Evolutionary conservation across 2,797 vertebrate species (phyloP), one percentile per base, ranked within the genome.

Genomic region (Pipistrellus pygmaeus): DNA sequence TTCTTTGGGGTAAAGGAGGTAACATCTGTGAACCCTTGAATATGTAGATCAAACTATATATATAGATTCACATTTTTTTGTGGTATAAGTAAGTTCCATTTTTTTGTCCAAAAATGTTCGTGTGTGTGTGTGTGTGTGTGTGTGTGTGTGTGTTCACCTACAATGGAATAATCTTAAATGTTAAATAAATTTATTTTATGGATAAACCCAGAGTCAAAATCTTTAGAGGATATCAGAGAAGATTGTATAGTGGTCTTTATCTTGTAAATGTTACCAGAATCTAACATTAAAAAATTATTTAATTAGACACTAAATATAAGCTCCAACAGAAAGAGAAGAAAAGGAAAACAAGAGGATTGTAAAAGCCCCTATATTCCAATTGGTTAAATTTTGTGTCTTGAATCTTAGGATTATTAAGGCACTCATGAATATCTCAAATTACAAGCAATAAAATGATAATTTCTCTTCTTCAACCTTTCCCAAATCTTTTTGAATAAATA

Each of bases 201-300:
- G 64, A 25, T 90, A 94, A 96, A 73, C 17, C 1, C 25, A 88
- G 15, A 90, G 18, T 80, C 20, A 81, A 95, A 69, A 91, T 93
- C 11, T 62, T 89, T 81, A 73, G 25, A 92, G 68, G 18, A 62
- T 72, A 93, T 71, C 8, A 73, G 27, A 69, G 38, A 93, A 75
- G 35, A 90, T 7, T 30, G 1, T 62, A 71, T 48, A 51, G 30
- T 46, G 0, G 3, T 78, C 27, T 88, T 93, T n/a, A 85, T 82
- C 10, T 73, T 64, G 1, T 57, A 87, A 91, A 72, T 5, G 60
- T 72, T 51, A 76, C 35, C 53, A 69, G 12, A 73, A 53, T 53
- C 6, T 92, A 80, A 68, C 51, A 76, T 80, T 80, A 64, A 85
- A 25, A 51, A 86, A 86, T 73, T 88, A 78, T 53, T 92, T 82